Conservation (phyloP, 2,888 invertebrate species). For the Melinopterus prodromus region DNA sequence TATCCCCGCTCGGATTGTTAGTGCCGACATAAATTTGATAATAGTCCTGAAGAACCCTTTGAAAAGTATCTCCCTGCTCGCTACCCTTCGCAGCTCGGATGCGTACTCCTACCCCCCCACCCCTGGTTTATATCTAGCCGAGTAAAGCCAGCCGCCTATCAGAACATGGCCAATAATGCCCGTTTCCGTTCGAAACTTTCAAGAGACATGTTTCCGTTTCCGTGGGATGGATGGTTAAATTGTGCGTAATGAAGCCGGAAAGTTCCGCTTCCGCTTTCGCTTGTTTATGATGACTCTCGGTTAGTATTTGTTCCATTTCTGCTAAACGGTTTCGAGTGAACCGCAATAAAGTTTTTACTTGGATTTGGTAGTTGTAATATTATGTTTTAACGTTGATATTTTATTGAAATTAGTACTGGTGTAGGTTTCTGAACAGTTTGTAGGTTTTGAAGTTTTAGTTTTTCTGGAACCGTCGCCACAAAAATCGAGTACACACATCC, state of each 20-base stretch:
- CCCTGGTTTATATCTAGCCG: not conserved
- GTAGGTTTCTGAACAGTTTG: no score
- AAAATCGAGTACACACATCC: no score
- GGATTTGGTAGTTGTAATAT: no score
- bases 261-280: not conserved
- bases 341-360: no score
- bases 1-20: constrained; percentile 17
- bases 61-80: constrained; percentile 14
- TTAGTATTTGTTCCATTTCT: not conserved
- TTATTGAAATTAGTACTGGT: no score
- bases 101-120: not conserved
- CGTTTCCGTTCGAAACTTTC: not conserved
- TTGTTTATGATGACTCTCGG: not conserved
- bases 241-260: not conserved
- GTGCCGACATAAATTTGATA: constrained; percentile 25
- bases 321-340: no score
- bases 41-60: constrained; percentile 15
- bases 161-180: not conserved
- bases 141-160: not conserved
- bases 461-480: no score
- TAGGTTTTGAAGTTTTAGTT: no score
- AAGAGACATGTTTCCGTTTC: not conserved
- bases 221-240: not conserved
- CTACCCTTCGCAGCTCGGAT: not conserved
- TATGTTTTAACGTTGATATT: no score